Evolutionary conservation across 2,888 invertebrate species (phyloP).

Genomic region (Diabrotica balteata): DNA sequence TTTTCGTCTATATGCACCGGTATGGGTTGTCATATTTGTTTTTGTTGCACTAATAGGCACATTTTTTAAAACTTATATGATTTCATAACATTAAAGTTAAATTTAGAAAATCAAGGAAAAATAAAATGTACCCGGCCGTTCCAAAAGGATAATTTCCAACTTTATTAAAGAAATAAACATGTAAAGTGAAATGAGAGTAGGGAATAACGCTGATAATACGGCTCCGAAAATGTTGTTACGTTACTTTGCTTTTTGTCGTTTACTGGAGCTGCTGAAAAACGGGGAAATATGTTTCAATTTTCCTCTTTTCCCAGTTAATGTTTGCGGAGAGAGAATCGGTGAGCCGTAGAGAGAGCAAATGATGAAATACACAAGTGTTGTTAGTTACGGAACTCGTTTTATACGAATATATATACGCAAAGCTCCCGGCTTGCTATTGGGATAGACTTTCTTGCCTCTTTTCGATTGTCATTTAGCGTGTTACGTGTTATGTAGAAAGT

Average conservation of each 20-base stretch:
- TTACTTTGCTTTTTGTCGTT: constrained; percentile 19
- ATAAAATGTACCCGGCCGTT: constrained; percentile 3
- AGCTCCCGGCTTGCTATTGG: neutral
- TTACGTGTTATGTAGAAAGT: too few species aligned
- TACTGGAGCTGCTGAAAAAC: constrained; percentile 23
- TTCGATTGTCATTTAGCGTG: neutral
- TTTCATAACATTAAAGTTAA: too few species aligned
- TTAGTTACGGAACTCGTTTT: constrained; percentile 10
- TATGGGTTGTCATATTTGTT: too few species aligned
- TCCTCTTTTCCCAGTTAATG: constrained; percentile 23
- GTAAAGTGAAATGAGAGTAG: constrained; percentile 49
- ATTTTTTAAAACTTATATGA: too few species aligned
- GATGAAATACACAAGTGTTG: constrained; percentile 13
- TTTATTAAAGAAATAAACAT: constrained; percentile 53
- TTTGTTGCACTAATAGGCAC: too few species aligned
- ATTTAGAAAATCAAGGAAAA: constrained; percentile 3
- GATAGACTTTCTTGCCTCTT: constrained; percentile 1
- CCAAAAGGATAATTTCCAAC: constrained; percentile 45
- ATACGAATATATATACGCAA: constrained; percentile 3
- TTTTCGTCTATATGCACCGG: too few species aligned
- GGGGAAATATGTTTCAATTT: constrained; percentile 36
- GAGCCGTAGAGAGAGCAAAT: constrained; percentile 13
- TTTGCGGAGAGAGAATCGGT: constrained; percentile 13
- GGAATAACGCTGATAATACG: constrained; percentile 48
- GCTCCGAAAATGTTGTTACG: constrained; percentile 27